Conservation (phyloP, 2,888 invertebrate species). For the Ichneumon xanthorius region DNA sequence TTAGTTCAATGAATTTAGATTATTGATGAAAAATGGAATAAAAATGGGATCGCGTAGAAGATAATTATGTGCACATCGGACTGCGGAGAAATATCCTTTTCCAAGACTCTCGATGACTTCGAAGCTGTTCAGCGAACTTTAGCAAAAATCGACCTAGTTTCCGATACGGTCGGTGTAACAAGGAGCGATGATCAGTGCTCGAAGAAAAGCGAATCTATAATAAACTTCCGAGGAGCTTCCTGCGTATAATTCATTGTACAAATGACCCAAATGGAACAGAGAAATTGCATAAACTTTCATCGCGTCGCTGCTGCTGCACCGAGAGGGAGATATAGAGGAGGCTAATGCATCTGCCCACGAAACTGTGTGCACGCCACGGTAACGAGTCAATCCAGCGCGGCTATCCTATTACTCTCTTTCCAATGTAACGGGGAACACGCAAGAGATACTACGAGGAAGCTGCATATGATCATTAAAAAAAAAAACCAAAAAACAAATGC, state of each 20-base stretch:
- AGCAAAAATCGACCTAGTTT: not conserved
- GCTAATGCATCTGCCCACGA: slow-evolving; percentile 34
- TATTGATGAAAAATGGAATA: too few species aligned
- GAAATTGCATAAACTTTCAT: slow-evolving; percentile 71
- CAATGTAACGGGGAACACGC: slow-evolving; percentile 35
- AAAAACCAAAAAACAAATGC: slow-evolving; percentile 1
- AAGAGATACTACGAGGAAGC: slow-evolving; percentile 37
- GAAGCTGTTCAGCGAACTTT: not conserved
- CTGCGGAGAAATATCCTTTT: not conserved
- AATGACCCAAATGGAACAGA: slow-evolving; percentile 68
- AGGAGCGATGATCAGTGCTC: slow-evolving; percentile 18
- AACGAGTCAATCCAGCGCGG: slow-evolving; percentile 50
- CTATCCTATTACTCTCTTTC: slow-evolving; percentile 30
- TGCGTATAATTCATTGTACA: slow-evolving; percentile 65
- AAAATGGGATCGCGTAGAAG: too few species aligned
- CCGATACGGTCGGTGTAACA: not conserved
- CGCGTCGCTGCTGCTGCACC: slow-evolving; percentile 49
- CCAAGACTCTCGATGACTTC: not conserved
- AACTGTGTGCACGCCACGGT: slow-evolving; percentile 47
- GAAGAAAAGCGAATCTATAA: slow-evolving; percentile 66
- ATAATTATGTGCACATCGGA: not conserved
- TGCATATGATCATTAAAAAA: slow-evolving; percentile 44
- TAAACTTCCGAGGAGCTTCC: slow-evolving; percentile 47
- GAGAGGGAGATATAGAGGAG: slow-evolving; percentile 24
- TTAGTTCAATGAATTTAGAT: too few species aligned